Evolutionary conservation across 2,888 invertebrate genomes (phyloP), one percentile per base, ranked within the genome.

Genomic region (Tetheella fluctuosa): DNA sequence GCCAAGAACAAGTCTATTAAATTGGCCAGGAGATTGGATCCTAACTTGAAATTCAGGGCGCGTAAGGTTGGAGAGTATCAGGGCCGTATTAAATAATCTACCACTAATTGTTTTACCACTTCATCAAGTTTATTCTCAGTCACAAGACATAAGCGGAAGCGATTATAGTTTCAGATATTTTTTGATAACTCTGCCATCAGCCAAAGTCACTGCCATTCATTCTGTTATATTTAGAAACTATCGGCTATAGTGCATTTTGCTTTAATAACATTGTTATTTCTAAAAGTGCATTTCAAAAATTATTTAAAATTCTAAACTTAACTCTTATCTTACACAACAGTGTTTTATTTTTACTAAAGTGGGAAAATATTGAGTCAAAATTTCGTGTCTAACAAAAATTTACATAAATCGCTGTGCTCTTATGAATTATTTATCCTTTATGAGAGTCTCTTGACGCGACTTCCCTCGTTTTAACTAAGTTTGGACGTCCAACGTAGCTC

Each of bases 41-140:
- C 42, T 48, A 48, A 48, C 48, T 48, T 20, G 17, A 48, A 20
- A 48, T 48, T 48, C 48, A 20, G 10, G 10, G 10, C 48, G 17
- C 4, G 48, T 17, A 8, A 20, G 8, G 20, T 8, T 48, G 59
- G 55, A 42, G 57, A 42, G 62, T 67, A 67, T 69, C 59, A 17
- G 59, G 57, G 62, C 59, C 37, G 68, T 62, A 70, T 73, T 71
- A 74, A 73, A 74, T 77, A 71, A 70, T 70, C 64, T 67, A 59
- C 52, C 37, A 62, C 69, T 77, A 78, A 79, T 78, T 74, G 70
- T 70, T 76, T 77, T 76, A 79, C 61, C 64, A 67, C 76, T 75
- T 70, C 74, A 68, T 75, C 48, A 25, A 6, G 56, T 8, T 20
- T 37, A 23, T 34, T 48, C 39, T 48, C 15, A 12, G 39, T 23